Conservation (phyloP, 30 jellyfish, hydroid and myxozoan genomes). For the Catostylus mosaicus region DNA sequence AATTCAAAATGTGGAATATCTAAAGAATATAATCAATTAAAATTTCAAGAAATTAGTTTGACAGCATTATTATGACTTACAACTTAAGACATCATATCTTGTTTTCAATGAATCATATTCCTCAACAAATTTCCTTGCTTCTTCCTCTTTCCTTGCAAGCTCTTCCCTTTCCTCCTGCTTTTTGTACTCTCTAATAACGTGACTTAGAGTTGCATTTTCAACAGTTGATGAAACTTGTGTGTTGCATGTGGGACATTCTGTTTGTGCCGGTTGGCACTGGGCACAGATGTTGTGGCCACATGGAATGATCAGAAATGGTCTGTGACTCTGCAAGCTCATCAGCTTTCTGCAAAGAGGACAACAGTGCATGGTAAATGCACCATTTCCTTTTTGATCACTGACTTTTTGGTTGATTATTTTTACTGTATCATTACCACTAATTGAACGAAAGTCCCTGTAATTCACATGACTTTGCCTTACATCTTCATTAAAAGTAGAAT, state of each 20-base stretch:
- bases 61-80: slow-evolving; percentile 25
- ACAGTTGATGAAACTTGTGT: slow-evolving; percentile 36
- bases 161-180: slow-evolving; percentile 56
- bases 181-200: slow-evolving; percentile 43
- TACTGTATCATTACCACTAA: neutral
- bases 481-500: neutral
- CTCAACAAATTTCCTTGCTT: slow-evolving; percentile 54
- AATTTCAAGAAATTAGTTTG: too few species aligned
- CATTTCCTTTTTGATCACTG: neutral
- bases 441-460: neutral
- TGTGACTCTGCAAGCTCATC: slow-evolving; percentile 29
- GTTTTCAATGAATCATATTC: slow-evolving; percentile 72
- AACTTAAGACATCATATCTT: slow-evolving; percentile 59
- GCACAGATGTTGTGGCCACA: slow-evolving; percentile 75
- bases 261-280: slow-evolving; percentile 33
- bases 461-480: neutral
- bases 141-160: slow-evolving; percentile 39
- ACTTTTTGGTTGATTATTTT: neutral
- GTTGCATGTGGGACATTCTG: slow-evolving; percentile 59
- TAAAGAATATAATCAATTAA: too few species aligned
- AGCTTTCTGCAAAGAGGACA: slow-evolving; percentile 63
- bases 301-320: slow-evolving; percentile 58
- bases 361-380: slow-evolving; percentile 59
- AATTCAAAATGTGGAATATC: too few species aligned
- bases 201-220: slow-evolving; percentile 52